Evolutionary conservation across 2,888 invertebrate genomes (phyloP).

Genomic region (Chydorus sphaericus): DNA sequence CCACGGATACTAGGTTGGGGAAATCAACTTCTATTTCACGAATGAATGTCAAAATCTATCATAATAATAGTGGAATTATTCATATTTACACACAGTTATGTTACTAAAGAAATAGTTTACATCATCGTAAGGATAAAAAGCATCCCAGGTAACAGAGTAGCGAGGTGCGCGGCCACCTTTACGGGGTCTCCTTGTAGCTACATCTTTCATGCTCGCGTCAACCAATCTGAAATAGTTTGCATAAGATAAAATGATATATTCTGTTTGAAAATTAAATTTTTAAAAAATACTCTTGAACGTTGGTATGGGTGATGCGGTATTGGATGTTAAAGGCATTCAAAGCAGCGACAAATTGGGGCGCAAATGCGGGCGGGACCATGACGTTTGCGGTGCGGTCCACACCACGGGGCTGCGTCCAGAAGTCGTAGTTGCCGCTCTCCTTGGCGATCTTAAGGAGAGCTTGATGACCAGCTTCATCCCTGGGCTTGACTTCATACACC

Average conservation of each 20-base stretch:
- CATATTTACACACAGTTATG: too few relatives aligned
- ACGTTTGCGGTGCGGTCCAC: conserved; percentile 18
- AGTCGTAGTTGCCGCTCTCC: conserved; percentile 19
- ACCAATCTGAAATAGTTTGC: not conserved
- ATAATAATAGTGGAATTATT: conserved; percentile 11
- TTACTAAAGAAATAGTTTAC: not conserved
- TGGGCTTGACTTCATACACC: conserved; percentile 18
- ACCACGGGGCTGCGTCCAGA: conserved; percentile 20
- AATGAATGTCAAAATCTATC: conserved; percentile 26
- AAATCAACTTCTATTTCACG: conserved; percentile 29
- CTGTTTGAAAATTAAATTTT: too few relatives aligned
- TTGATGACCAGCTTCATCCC: conserved; percentile 15
- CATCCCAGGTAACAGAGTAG: not conserved
- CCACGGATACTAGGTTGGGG: conserved; percentile 36
- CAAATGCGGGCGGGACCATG: conserved; percentile 17
- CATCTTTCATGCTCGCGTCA: not conserved
- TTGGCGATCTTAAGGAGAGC: conserved; percentile 16
- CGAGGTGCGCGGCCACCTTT: not conserved
- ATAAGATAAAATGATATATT: not conserved
- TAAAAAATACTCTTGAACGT: conserved; percentile 19
- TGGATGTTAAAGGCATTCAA: conserved; percentile 17
- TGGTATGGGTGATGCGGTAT: conserved; percentile 17
- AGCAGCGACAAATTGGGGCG: conserved; percentile 10
- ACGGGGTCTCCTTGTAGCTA: not conserved
- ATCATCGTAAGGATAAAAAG: not conserved